phyloP scores from a whole-genome alignment of 2,113 vertebrate genomes.

The Dendropsophus ebraccatus region DNA sequence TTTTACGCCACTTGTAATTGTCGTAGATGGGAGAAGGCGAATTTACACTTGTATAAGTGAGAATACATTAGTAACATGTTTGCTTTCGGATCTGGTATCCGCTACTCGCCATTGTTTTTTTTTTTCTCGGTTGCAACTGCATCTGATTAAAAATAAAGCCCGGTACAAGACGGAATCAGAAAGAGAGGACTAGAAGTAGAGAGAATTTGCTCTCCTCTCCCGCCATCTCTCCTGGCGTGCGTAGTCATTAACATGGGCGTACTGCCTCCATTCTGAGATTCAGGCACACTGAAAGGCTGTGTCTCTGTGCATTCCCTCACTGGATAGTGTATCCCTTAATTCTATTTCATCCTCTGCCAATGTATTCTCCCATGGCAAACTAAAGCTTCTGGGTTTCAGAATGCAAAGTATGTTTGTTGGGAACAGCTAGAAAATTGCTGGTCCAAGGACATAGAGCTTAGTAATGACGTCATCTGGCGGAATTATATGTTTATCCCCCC shows the following conservation, averaged over 20 bases:
- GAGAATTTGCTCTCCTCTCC: background rate
- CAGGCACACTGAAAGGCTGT: background rate
- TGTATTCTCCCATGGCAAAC: conserved; percentile 29
- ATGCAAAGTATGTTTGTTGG: background rate
- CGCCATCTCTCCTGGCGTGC: background rate
- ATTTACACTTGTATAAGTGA: background rate
- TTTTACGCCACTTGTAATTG: background rate
- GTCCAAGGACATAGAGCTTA: background rate
- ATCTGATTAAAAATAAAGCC: conserved; percentile 26
- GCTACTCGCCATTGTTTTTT: conserved; percentile 14
- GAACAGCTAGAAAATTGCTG: background rate
- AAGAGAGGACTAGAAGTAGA: conserved; percentile 17
- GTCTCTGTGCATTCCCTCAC: conserved; percentile 20
- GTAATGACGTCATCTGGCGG: background rate
- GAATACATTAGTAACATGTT: conserved; percentile 15
- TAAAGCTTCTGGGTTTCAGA: conserved; percentile 39
- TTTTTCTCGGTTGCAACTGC: background rate
- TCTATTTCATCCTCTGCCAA: conserved; percentile 45
- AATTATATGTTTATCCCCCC: background rate
- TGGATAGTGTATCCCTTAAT: conserved; percentile 31
- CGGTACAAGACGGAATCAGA: background rate
- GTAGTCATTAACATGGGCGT: conserved; percentile 35
- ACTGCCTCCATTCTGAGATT: conserved; percentile 6
- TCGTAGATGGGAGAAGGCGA: background rate
- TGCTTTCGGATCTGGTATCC: conserved; percentile 3